These are phyloP conservation scores for Ylistrum balloti DNA, from an alignment of 1,140 invertebrate species.

Conservation along the genomic window DNA sequence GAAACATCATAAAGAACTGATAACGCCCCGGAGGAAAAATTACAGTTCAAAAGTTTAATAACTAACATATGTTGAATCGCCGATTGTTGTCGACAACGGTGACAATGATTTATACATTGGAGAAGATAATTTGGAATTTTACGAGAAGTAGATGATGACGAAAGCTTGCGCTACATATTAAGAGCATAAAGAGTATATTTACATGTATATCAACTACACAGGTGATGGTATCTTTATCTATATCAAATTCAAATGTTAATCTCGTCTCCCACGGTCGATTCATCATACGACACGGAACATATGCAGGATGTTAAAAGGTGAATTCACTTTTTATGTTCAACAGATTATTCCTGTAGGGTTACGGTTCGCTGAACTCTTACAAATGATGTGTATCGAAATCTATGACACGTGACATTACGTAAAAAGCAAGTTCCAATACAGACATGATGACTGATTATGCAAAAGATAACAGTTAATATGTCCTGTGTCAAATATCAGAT, in stretches of 20 bases:
- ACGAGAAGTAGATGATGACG: background rate
- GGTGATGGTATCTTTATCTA: background rate
- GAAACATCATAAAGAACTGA: background rate
- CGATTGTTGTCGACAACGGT: background rate
- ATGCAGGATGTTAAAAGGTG: background rate
- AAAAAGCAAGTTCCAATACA: background rate
- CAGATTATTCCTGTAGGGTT: background rate
- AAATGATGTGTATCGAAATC: background rate
- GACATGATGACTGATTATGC: no score
- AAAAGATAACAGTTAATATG: no score
- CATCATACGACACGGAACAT: background rate
- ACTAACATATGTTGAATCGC: background rate
- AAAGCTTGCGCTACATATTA: background rate
- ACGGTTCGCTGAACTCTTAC: background rate
- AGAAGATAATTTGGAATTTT: background rate
- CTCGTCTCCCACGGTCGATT: background rate
- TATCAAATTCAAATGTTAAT: background rate
- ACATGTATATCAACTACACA: background rate
- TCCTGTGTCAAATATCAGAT: no score
- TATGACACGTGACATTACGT: background rate
- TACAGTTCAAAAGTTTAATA: conserved; percentile 17
- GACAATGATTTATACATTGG: background rate
- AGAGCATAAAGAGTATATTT: background rate
- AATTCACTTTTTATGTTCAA: background rate
- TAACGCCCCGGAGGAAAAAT: background rate